A percentile compares a stretch with the other conserved stretches of the same genome.
phyloP scores from a whole-genome alignment of 1,140 invertebrate species.

The Zaprionus africanus region DNA sequence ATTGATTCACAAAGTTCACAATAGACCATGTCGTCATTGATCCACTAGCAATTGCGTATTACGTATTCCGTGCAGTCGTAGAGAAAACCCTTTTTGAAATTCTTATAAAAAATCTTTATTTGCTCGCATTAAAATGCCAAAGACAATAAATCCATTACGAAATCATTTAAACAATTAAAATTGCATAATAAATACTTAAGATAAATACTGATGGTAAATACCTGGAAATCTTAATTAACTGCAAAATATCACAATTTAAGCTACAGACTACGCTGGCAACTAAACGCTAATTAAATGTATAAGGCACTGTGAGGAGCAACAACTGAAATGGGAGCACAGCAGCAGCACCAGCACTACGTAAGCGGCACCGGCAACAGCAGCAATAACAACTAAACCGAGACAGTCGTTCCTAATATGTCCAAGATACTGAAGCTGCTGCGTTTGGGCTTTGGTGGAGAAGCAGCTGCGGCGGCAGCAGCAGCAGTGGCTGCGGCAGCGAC shows the following conservation, averaged over 20 bases:
- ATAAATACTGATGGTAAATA: conserved; percentile 80
- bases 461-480: conserved; percentile 33
- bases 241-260: conserved; percentile 80
- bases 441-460: conserved; percentile 55
- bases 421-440: conserved; percentile 78
- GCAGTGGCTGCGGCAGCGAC: conserved; percentile 1
- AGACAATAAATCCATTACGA: conserved; percentile 80
- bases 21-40: background rate
- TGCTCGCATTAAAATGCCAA: conserved; percentile 71
- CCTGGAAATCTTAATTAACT: conserved; percentile 83
- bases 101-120: conserved; percentile 63
- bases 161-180: conserved; percentile 81
- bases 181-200: conserved; percentile 79
- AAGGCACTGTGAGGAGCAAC: conserved; percentile 56
- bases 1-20: background rate
- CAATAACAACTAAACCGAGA: conserved; percentile 54
- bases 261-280: conserved; percentile 65
- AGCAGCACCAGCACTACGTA: conserved; percentile 31
- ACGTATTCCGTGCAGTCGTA: background rate
- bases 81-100: conserved; percentile 18
- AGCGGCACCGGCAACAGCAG: conserved; percentile 1
- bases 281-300: conserved; percentile 81
- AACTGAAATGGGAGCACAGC: conserved; percentile 65
- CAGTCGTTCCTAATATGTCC: conserved; percentile 73
- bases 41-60: conserved; percentile 1